These are phyloP conservation scores for Mesitornis unicolor DNA, from an alignment of 2,113 vertebrate genomes.

Conservation along the genomic window DNA sequence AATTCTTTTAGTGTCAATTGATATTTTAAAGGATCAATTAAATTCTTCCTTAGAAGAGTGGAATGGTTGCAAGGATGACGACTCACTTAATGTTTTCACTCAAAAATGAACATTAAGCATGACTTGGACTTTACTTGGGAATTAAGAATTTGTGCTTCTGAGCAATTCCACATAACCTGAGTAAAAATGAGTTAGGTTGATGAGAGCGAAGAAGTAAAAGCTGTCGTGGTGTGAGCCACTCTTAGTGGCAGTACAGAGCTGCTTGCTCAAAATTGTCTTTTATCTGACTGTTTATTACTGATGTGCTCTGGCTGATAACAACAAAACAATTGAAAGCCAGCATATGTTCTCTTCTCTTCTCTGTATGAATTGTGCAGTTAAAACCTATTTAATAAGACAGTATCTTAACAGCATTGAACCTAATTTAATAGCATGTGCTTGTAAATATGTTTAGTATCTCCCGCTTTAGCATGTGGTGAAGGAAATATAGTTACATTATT, in stretches of 20 bases:
- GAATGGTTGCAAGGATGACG: not conserved
- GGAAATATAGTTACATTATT: slow-evolving; percentile 34
- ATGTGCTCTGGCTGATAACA: slow-evolving; percentile 1
- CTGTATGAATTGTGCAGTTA: not conserved
- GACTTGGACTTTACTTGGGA: not conserved
- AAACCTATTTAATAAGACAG: slow-evolving; percentile 18
- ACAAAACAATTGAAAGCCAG: not conserved
- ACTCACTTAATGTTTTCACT: not conserved
- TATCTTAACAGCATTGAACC: not conserved
- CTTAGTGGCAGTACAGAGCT: not conserved
- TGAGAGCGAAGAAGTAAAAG: not conserved
- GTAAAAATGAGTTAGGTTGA: not conserved
- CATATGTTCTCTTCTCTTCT: not conserved
- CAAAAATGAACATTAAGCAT: not conserved
- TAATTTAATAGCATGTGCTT: slow-evolving; percentile 20
- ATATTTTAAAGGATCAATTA: not conserved
- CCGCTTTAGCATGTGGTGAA: slow-evolving; percentile 33
- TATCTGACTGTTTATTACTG: not conserved
- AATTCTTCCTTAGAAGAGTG: not conserved
- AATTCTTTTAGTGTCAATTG: not conserved
- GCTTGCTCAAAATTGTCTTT: not conserved
- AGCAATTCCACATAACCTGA: not conserved
- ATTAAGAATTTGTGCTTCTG: not conserved
- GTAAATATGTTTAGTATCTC: slow-evolving; percentile 52
- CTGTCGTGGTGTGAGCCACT: not conserved